These are phyloP conservation scores for Conus betulinus DNA, from an alignment of 1,140 invertebrate species.

Conservation along the genomic window DNA sequence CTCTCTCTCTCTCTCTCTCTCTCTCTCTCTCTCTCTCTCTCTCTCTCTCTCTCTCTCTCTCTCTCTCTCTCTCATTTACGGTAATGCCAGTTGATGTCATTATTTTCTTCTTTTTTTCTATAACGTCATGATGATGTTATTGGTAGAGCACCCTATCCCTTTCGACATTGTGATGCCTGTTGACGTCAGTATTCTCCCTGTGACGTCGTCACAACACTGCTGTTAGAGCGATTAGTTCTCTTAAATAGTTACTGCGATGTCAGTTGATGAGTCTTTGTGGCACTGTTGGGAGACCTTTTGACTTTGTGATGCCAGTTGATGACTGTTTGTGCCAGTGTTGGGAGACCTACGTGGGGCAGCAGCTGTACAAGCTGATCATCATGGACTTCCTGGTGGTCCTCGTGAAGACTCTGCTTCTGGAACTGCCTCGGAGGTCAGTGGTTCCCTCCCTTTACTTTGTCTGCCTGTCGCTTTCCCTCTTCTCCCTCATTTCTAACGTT, in stretches of 20 bases:
- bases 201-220: background rate
- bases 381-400: slow-evolving; percentile 87
- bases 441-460: too few relatives aligned
- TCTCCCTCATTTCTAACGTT: too few relatives aligned
- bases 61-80: background rate
- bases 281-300: background rate
- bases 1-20: too few relatives aligned
- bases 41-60: too few relatives aligned
- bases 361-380: slow-evolving; percentile 89
- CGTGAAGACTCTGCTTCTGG: slow-evolving; percentile 86
- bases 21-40: too few relatives aligned
- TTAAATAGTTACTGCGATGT: background rate
- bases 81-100: too few relatives aligned
- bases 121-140: too few relatives aligned
- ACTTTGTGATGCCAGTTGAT: slow-evolving; percentile 77
- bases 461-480: too few relatives aligned
- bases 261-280: background rate
- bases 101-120: too few relatives aligned
- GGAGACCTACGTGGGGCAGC: slow-evolving; percentile 92
- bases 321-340: slow-evolving; percentile 80
- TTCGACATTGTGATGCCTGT: too few relatives aligned
- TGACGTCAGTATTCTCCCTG: too few relatives aligned
- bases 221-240: background rate
- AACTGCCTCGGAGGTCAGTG: slow-evolving; percentile 82
- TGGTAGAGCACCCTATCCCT: too few relatives aligned